These are phyloP conservation scores for Bembecia ichneumoniformis DNA, from an alignment of 2,888 invertebrate genomes.

Conservation along the genomic window DNA sequence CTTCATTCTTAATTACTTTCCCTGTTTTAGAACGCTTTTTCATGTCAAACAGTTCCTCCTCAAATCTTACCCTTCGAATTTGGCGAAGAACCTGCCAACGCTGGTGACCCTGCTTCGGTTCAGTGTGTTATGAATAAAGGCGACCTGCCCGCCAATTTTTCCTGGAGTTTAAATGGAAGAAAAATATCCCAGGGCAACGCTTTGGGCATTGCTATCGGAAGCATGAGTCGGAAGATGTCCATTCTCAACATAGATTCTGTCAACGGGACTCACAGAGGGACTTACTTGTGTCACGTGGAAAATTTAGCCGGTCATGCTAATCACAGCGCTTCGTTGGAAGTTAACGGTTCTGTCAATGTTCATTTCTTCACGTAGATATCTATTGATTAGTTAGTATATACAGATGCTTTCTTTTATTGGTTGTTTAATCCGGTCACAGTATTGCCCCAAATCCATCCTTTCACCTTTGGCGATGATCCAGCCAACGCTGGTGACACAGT, in stretches of 20 bases:
- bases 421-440: slow-evolving; percentile 55
- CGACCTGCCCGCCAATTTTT: slow-evolving; percentile 83
- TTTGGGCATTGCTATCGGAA: slow-evolving; percentile 74
- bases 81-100: slow-evolving; percentile 79
- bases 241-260: slow-evolving; percentile 79
- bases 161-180: slow-evolving; percentile 76
- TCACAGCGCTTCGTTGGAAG: slow-evolving; percentile 78
- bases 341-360: slow-evolving; percentile 74
- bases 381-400: slow-evolving; percentile 4
- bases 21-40: slow-evolving; percentile 31
- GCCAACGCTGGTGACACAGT: slow-evolving; percentile 84
- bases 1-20: slow-evolving; percentile 24
- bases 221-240: slow-evolving; percentile 75
- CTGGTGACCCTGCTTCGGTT: slow-evolving; percentile 81
- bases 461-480: slow-evolving; percentile 82
- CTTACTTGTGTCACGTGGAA: slow-evolving; percentile 81
- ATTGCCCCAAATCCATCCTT: slow-evolving; percentile 83
- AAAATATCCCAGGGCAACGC: slow-evolving; percentile 66
- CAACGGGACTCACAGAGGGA: slow-evolving; percentile 79
- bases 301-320: slow-evolving; percentile 78
- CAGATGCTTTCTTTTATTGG: neutral
- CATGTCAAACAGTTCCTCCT: slow-evolving; percentile 72
- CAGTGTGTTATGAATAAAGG: slow-evolving; percentile 84
- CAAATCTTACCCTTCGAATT: slow-evolving; percentile 79
- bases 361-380: slow-evolving; percentile 10